These are phyloP conservation scores for Nymphalis polychloros DNA, from an alignment of 2,888 invertebrate species.

Conservation along the genomic window DNA sequence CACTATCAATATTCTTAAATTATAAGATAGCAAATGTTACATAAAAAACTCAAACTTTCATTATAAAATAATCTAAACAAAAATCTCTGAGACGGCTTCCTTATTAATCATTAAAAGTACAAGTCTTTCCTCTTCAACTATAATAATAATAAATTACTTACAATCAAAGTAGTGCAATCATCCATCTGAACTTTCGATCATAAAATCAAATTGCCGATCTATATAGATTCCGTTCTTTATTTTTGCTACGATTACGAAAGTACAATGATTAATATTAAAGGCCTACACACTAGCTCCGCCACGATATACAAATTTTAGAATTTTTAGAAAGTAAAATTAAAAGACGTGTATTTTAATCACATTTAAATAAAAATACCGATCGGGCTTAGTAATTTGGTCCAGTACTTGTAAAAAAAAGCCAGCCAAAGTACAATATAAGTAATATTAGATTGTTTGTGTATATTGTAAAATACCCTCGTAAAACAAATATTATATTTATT, in stretches of 20 bases:
- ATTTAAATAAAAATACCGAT: too few relatives aligned
- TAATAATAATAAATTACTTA: constrained; percentile 34
- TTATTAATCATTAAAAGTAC: constrained; percentile 34
- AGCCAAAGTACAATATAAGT: too few relatives aligned
- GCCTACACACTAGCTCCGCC: constrained; percentile 21
- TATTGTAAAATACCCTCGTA: too few relatives aligned
- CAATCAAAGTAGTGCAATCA: constrained; percentile 29
- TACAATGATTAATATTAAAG: constrained; percentile 35
- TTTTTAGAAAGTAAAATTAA: not conserved
- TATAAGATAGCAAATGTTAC: constrained; percentile 6
- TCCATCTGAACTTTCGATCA: constrained; percentile 41
- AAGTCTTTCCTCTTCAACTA: constrained; percentile 30
- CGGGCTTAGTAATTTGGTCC: too few relatives aligned
- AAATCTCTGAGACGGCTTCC: constrained; percentile 16
- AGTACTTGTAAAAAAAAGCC: too few relatives aligned
- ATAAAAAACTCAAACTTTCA: constrained; percentile 26
- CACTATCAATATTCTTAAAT: constrained; percentile 1
- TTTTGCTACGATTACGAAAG: constrained; percentile 40
- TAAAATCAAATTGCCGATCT: constrained; percentile 43
- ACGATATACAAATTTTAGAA: not conserved
- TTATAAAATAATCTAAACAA: constrained; percentile 25
- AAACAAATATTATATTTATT: too few relatives aligned
- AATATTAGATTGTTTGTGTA: too few relatives aligned
- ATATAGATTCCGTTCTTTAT: constrained; percentile 43
- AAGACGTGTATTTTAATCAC: too few relatives aligned